Evolutionary conservation across 92 coral and sea anemone genomes (phyloP).

Genomic region (Epizoanthus rinbou): DNA sequence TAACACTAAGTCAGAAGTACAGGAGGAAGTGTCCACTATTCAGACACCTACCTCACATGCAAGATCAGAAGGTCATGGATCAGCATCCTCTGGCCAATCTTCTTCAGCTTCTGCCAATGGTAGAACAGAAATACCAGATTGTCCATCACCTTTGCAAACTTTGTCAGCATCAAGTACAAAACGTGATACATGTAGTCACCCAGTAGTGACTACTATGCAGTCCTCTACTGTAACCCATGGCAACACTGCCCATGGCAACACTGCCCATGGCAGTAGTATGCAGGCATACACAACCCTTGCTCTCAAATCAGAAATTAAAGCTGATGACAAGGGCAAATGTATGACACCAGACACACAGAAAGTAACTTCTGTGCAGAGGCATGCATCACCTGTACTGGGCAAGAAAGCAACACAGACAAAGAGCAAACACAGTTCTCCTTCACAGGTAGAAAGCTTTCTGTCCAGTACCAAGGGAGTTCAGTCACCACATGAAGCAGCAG

Average conservation of each 20-base stretch:
- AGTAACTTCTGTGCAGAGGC: not conserved
- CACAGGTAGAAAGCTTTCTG: not conserved
- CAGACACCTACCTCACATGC: slow-evolving; percentile 1
- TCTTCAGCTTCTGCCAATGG: slow-evolving; percentile 2
- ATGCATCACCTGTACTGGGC: slow-evolving; percentile 26
- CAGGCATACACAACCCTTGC: not conserved
- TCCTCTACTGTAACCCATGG: not conserved
- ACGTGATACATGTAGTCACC: slow-evolving; percentile 29
- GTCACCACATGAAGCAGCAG: not conserved
- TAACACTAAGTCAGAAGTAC: not conserved
- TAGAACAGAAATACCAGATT: not conserved
- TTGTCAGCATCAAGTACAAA: not conserved
- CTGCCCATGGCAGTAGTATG: not conserved
- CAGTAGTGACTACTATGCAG: slow-evolving; percentile 16
- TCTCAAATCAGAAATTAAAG: not conserved
- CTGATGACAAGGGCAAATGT: not conserved
- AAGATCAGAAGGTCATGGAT: not conserved
- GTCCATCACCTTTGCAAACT: not conserved
- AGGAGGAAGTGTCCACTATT: not conserved
- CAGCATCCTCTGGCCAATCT: not conserved
- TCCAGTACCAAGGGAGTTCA: slow-evolving; percentile 1
- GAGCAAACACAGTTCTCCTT: not conserved
- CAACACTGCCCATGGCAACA: not conserved
- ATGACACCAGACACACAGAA: slow-evolving; percentile 3
- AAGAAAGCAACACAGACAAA: slow-evolving; percentile 17